A percentile compares a stretch with the other conserved stretches of the same genome.
phyloP scores from a whole-genome alignment of 2,888 invertebrate species.

The Sarcophaga carnaria region DNA sequence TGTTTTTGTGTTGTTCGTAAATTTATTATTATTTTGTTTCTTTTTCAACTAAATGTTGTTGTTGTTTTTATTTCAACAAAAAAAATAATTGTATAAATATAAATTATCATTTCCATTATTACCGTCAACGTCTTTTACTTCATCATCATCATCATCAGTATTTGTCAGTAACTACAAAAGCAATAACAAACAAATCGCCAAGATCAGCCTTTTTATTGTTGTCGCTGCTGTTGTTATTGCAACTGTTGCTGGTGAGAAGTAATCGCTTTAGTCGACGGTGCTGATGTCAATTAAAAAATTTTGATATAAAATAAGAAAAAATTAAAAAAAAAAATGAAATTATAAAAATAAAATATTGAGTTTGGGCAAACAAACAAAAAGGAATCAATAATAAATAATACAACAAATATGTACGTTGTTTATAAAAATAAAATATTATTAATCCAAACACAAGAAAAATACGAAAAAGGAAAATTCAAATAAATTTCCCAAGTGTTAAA shows the following conservation, averaged over 20 bases:
- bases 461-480: background rate
- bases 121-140: background rate
- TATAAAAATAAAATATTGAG: too few species aligned
- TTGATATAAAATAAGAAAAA: constrained; percentile 17
- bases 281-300: constrained; percentile 58
- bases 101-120: constrained; percentile 8
- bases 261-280: constrained; percentile 19
- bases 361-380: too few species aligned
- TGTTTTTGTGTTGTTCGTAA: constrained; percentile 5
- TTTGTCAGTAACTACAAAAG: background rate
- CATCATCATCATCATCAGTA: background rate
- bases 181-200: constrained; percentile 11
- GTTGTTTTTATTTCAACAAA: constrained; percentile 33
- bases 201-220: constrained; percentile 18
- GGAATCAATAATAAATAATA: too few species aligned
- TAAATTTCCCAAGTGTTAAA: background rate
- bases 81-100: too few species aligned
- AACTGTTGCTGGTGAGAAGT: constrained; percentile 28
- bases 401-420: too few species aligned
- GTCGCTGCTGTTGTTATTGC: constrained; percentile 25
- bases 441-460: constrained; percentile 30
- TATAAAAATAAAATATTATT: constrained; percentile 35
- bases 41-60: constrained; percentile 32
- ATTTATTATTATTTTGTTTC: constrained; percentile 39
- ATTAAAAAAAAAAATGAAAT: background rate